Percentiles rank a stretch among this genome's conserved stretches.
Conservation (phyloP, 2,113 vertebrate species). For the Takifugu bimaculatus region DNA sequence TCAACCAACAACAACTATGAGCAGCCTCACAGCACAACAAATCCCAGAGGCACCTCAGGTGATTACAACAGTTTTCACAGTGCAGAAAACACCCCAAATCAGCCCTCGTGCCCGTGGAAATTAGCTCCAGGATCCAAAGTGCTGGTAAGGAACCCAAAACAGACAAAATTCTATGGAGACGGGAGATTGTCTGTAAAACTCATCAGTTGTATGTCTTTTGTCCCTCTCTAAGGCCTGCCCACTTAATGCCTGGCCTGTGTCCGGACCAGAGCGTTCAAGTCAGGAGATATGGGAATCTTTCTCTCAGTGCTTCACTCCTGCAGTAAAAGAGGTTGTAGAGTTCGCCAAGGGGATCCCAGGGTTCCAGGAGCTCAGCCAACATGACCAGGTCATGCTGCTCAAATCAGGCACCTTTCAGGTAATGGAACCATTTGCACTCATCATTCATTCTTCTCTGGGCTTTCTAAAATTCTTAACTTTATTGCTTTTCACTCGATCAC, state of each 20-base stretch:
- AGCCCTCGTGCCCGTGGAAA: conserved; percentile 71
- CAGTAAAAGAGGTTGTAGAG: conserved; percentile 79
- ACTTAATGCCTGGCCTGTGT: conserved; percentile 74
- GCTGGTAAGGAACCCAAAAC: conserved; percentile 60
- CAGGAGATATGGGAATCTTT: conserved; percentile 80
- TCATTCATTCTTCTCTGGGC: not conserved
- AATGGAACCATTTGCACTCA: conserved; percentile 3
- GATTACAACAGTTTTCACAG: conserved; percentile 44
- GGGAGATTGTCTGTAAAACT: not conserved
- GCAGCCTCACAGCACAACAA: conserved; percentile 26
- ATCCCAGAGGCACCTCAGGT: conserved; percentile 35
- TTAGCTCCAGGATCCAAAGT: conserved; percentile 71
- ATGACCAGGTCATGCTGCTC: conserved; percentile 80
- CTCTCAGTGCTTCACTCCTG: conserved; percentile 80
- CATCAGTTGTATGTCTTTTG: conserved; percentile 4
- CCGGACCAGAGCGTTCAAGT: conserved; percentile 63
- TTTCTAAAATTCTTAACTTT: not conserved
- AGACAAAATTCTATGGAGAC: not conserved
- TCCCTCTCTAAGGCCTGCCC: conserved; percentile 73
- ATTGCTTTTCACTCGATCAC: not conserved
- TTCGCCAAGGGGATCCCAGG: conserved; percentile 81
- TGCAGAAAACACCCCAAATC: conserved; percentile 34
- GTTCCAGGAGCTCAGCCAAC: conserved; percentile 77
- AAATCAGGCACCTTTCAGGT: conserved; percentile 83
- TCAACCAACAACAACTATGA: conserved; percentile 61